Conservation (phyloP, 2,888 invertebrate genomes). For the Palloptera scutellata region DNA sequence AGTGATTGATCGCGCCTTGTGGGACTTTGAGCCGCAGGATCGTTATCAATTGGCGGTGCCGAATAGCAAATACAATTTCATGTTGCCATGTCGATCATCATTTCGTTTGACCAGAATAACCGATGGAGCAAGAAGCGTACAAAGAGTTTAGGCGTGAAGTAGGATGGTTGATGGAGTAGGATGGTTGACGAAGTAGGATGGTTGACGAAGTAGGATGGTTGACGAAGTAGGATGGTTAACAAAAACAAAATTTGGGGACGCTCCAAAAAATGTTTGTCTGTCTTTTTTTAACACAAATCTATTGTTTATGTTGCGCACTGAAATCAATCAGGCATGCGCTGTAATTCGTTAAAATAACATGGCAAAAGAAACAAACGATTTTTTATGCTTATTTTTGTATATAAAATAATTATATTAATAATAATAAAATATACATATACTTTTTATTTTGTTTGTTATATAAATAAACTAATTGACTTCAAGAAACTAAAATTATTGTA, state of each 20-base stretch:
- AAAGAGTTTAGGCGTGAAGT: constrained; percentile 43
- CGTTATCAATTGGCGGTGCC: constrained; percentile 60
- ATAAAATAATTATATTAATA: constrained; percentile 32
- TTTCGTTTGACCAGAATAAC: constrained; percentile 50
- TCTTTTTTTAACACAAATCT: too few relatives aligned
- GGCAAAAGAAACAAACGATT: constrained; percentile 27
- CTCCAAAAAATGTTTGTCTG: constrained; percentile 29
- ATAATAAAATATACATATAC: constrained; percentile 16
- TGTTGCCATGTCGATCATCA: constrained; percentile 64
- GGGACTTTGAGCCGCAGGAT: constrained; percentile 68
- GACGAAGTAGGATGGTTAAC: background rate
- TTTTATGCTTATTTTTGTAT: constrained; percentile 13
- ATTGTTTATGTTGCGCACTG: too few relatives aligned
- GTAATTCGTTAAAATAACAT: background rate
- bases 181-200: background rate
- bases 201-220: background rate
- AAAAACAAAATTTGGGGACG: constrained; percentile 26
- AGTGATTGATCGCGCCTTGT: constrained; percentile 71
- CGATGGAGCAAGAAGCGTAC: constrained; percentile 37
- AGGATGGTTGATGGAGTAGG: background rate
- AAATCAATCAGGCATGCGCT: too few relatives aligned
- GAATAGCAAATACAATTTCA: constrained; percentile 61
- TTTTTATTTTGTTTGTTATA: constrained; percentile 11
- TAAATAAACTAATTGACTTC: constrained; percentile 13
- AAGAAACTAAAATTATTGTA: background rate